Evolutionary conservation across 2,113 vertebrate genomes (phyloP), one percentile per base, ranked within the genome.

Genomic region (Cavia porcellus): DNA sequence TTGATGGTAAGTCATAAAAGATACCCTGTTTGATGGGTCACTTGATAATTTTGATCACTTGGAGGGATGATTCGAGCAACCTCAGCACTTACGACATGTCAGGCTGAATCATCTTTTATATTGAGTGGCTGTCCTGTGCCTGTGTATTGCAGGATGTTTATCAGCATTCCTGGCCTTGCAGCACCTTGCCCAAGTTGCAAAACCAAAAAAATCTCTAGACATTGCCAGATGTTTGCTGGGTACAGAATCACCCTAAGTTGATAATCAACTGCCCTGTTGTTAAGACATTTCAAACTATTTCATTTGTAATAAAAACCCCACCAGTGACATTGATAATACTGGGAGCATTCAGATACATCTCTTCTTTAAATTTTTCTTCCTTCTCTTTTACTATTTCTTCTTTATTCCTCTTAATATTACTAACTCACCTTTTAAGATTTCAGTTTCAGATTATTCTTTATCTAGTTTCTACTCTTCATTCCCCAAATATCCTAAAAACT

Each of bases 361-460:
- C 15, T 32, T 77, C 77, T 74, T n/a, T 28, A 81, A 32, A 45
- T 82, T 92, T 92, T 55, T 32, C 9, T 93, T 84, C 7, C 15
- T 47, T 88, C 47, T 79, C 13, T 79, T 92, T 89, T 75, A 77
- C 7, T 92, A 68, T 83, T 93, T 95, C 45, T 19, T 68, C 15
- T 92, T 11, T 79, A 8, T 62, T 92, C 7, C 35, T 19, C 45
- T 72, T 83, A 89, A 70, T 5, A 95, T 59, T 70, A 62, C 17
- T 62, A 87, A 93, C n/a, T 94, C 55, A 75, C 35, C 62, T 89
- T 92, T 75, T 79, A 30, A 83, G 25, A 83, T 15, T 72, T 95
- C 62, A 55, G 47, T 89, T 95, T 96, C 57, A 45, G 24, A 93
- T 89, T 75, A 64, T 20, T 57, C 64, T 57, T n/a, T 52, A 38